phyloP scores from a whole-genome alignment of 2,113 vertebrate genomes.

The Candoia aspera region DNA sequence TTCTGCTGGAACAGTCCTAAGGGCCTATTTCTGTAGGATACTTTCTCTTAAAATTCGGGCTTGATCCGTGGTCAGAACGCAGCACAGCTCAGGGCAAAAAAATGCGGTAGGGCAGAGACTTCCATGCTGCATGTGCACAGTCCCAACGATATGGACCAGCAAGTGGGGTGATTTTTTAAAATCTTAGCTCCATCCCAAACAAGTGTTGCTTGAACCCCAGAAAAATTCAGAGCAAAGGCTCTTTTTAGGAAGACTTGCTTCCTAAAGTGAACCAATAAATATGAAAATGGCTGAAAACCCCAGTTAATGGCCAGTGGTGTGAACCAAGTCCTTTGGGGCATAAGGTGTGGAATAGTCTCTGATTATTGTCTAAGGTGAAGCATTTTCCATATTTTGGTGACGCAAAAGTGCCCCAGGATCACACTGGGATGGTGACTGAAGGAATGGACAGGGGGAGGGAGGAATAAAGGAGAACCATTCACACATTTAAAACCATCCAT shows the following conservation, averaged over 20 bases:
- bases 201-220: not conserved
- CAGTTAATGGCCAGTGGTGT: not conserved
- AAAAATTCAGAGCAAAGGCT: not conserved
- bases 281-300: not conserved
- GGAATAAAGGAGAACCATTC: too few relatives aligned
- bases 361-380: not conserved
- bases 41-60: not conserved
- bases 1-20: not conserved
- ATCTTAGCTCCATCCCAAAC: not conserved
- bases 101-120: too few relatives aligned
- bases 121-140: too few relatives aligned
- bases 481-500: too few relatives aligned
- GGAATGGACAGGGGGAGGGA: not conserved
- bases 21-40: not conserved
- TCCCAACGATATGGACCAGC: too few relatives aligned
- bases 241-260: not conserved
- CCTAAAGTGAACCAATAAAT: not conserved
- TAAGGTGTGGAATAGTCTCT: not conserved
- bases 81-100: not conserved
- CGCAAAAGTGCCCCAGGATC: too few relatives aligned
- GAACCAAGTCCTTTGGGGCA: not conserved
- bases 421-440: not conserved
- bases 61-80: not conserved
- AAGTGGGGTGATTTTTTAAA: not conserved
- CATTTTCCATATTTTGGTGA: too few relatives aligned